Percentiles rank a stretch among this genome's conserved stretches.
Conservation (phyloP, 1,140 invertebrate species). For the Diabrotica undecimpunctata region DNA sequence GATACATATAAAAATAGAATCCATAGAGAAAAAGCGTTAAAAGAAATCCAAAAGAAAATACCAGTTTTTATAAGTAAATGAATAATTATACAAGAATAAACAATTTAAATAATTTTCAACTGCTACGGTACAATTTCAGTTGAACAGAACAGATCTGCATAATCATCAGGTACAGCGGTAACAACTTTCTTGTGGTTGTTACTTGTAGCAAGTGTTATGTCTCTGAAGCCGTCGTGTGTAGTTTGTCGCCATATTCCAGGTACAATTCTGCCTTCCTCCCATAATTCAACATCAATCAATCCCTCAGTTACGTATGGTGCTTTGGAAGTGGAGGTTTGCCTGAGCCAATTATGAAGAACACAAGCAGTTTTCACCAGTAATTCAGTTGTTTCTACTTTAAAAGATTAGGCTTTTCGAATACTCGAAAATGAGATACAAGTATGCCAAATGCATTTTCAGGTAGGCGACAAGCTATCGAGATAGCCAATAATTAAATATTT, state of each 20-base stretch:
- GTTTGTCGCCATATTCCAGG: background rate
- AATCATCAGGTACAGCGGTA: background rate
- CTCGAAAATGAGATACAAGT: slow-evolving; percentile 11
- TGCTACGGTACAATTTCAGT: background rate
- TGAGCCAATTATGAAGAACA: slow-evolving; percentile 17
- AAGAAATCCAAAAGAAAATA: too few relatives aligned
- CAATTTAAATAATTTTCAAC: background rate
- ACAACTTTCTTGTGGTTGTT: background rate
- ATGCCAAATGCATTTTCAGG: slow-evolving; percentile 34
- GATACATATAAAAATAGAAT: too few relatives aligned
- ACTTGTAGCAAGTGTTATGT: background rate
- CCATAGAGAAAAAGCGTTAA: too few relatives aligned
- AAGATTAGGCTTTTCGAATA: slow-evolving; percentile 18
- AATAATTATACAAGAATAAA: too few relatives aligned
- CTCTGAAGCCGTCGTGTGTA: background rate
- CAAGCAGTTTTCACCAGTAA: slow-evolving; percentile 17
- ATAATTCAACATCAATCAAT: slow-evolving; percentile 17
- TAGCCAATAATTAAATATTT: slow-evolving; percentile 49
- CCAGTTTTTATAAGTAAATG: too few relatives aligned
- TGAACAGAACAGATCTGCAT: background rate
- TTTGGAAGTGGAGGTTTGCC: slow-evolving; percentile 12
- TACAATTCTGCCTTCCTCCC: slow-evolving; percentile 7
- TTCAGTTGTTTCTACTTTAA: slow-evolving; percentile 1
- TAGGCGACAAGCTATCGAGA: slow-evolving; percentile 40
- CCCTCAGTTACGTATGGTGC: too few relatives aligned